Evolutionary conservation across 92 coral and sea anemone genomes (phyloP).

Genomic region (Paragorgia papillata): DNA sequence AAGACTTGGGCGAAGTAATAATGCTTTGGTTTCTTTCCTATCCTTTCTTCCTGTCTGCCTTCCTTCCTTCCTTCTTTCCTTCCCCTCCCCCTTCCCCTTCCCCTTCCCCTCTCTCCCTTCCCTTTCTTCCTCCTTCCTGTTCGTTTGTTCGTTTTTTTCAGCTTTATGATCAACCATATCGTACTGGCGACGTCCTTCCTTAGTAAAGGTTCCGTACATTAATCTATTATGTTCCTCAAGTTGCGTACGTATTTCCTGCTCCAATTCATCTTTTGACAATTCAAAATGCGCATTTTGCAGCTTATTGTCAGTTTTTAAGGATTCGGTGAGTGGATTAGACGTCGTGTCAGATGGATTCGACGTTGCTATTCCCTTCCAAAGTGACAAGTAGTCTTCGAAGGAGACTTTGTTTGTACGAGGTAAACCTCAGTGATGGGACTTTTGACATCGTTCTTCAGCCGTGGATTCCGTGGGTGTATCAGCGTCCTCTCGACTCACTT

Average conservation of each 20-base stretch:
- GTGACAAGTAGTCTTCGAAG: conserved; percentile 85
- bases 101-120: too few relatives aligned
- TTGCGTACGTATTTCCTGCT: conserved; percentile 86
- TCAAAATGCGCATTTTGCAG: conserved; percentile 97
- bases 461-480: conserved; percentile 38
- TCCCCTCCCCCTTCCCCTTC: too few relatives aligned
- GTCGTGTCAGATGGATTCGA: conserved; percentile 69
- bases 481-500: conserved; percentile 62
- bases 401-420: conserved; percentile 62
- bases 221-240: conserved; percentile 79
- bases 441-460: conserved; percentile 27
- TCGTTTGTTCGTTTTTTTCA: neutral
- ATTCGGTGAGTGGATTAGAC: conserved; percentile 69
- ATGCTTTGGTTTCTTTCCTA: too few relatives aligned
- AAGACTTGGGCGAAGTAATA: too few relatives aligned
- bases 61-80: too few relatives aligned
- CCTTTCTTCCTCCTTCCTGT: neutral
- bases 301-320: conserved; percentile 71
- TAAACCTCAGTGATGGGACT: conserved; percentile 2
- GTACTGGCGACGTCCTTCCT: conserved; percentile 43
- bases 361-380: conserved; percentile 99
- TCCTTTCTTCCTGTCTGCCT: too few relatives aligned
- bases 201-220: conserved; percentile 91
- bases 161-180: conserved; percentile 58
- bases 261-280: conserved; percentile 74